Conservation (phyloP, 2,888 invertebrate species). For the Pandemis heparana region DNA sequence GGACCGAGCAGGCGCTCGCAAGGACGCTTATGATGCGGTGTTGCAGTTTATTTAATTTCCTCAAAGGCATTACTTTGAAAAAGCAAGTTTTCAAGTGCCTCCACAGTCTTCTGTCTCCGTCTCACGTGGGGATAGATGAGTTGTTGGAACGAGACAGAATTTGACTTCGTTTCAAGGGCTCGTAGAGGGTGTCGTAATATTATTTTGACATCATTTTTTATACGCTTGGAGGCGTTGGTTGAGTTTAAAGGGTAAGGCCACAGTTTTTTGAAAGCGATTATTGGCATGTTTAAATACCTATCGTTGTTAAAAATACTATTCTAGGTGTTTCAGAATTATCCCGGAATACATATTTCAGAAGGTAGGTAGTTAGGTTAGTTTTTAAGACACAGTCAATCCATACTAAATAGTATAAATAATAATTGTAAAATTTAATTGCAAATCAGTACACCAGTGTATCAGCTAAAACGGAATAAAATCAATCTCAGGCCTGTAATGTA, state of each 20-base stretch:
- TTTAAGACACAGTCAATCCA: no score
- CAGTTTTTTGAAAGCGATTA: neutral
- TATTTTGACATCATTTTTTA: conserved; percentile 3
- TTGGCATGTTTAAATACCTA: no score
- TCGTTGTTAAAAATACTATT: no score
- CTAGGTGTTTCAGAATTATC: no score
- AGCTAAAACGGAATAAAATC: no score
- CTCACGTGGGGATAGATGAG: neutral
- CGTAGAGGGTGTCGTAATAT: conserved; percentile 20
- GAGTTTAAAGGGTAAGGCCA: neutral
- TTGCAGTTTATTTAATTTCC: conserved; percentile 84
- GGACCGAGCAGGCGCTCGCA: conserved; percentile 52
- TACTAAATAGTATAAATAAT: no score
- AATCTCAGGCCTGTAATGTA: no score
- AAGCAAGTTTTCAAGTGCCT: conserved; percentile 76
- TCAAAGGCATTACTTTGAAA: conserved; percentile 82
- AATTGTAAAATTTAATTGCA: no score
- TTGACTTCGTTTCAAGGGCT: neutral
- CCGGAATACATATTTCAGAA: no score
- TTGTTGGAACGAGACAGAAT: conserved; percentile 9
- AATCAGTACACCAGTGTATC: no score
- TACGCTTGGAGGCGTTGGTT: neutral
- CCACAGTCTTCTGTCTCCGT: conserved; percentile 48
- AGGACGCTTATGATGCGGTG: conserved; percentile 80
- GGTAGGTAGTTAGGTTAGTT: no score